Evolutionary conservation across 2,888 invertebrate species (phyloP).

Genomic region (Steromphala cineraria): DNA sequence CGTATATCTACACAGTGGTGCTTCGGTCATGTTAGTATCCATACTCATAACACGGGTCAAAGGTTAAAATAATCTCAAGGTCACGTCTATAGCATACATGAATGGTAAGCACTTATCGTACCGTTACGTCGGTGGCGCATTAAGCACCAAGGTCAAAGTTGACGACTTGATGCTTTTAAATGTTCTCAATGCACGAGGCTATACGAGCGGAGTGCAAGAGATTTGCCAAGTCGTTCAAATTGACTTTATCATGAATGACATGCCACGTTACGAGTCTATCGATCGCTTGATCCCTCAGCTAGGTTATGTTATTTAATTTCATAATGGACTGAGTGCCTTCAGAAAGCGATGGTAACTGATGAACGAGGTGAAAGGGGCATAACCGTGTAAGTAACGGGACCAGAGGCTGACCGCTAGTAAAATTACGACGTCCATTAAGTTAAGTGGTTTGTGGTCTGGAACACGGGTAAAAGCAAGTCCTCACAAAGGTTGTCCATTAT

Average conservation of each 20-base stretch:
- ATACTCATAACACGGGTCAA: not conserved
- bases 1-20: not conserved
- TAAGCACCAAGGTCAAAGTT: no score
- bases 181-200: no score
- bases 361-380: not conserved
- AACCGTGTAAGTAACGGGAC: not conserved
- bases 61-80: not conserved
- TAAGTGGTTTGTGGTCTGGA: not conserved
- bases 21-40: not conserved
- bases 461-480: not conserved
- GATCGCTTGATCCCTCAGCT: not conserved
- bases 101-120: no score
- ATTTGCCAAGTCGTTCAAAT: not conserved
- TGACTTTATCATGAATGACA: not conserved
- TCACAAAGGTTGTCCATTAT: conserved; percentile 16
- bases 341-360: not conserved
- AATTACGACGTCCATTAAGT: conserved; percentile 12
- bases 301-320: conserved; percentile 1
- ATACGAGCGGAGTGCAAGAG: no score
- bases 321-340: not conserved
- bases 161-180: no score
- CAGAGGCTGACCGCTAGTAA: conserved; percentile 7
- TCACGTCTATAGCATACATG: not conserved
- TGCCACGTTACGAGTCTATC: not conserved
- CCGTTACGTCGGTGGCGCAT: no score